Conservation (phyloP, 2,113 vertebrate species). For the Oreochromis aureus region DNA sequence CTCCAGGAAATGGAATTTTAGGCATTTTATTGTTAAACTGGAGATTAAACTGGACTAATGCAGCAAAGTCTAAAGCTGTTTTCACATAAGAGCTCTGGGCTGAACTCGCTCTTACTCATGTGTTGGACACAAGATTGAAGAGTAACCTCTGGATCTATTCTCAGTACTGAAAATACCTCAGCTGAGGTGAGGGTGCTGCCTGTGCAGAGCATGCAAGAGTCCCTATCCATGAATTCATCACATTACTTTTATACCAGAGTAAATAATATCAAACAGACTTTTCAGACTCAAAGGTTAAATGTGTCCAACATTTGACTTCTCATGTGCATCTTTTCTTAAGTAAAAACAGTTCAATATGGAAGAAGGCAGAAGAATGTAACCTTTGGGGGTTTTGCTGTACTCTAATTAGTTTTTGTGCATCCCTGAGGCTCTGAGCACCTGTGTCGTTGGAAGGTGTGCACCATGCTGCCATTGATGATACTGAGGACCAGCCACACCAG, state of each 20-base stretch:
- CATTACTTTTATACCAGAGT: background rate
- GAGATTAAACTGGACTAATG: background rate
- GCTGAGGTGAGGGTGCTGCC: rapidly evolving
- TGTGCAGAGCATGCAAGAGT: rapidly evolving
- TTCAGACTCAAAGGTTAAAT: background rate
- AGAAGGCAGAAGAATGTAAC: rapidly evolving
- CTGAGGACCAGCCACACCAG: conserved; percentile 73
- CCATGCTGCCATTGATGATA: conserved; percentile 71
- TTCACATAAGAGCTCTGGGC: background rate
- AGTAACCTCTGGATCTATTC: rapidly evolving
- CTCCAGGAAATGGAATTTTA: rapidly evolving
- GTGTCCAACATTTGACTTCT: background rate
- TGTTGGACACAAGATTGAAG: background rate
- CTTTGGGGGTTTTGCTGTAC: rapidly evolving
- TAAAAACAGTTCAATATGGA: rapidly evolving
- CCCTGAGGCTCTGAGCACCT: conserved; percentile 5
- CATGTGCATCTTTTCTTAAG: background rate
- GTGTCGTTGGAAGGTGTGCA: conserved; percentile 69
- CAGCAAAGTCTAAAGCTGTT: background rate
- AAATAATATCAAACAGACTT: background rate
- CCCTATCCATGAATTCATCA: rapidly evolving
- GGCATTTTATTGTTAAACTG: background rate
- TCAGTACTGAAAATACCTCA: rapidly evolving
- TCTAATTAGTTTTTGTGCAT: background rate
- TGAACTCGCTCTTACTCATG: rapidly evolving